Conservation (phyloP, 2,113 vertebrate species). For the Clinocottus analis region DNA sequence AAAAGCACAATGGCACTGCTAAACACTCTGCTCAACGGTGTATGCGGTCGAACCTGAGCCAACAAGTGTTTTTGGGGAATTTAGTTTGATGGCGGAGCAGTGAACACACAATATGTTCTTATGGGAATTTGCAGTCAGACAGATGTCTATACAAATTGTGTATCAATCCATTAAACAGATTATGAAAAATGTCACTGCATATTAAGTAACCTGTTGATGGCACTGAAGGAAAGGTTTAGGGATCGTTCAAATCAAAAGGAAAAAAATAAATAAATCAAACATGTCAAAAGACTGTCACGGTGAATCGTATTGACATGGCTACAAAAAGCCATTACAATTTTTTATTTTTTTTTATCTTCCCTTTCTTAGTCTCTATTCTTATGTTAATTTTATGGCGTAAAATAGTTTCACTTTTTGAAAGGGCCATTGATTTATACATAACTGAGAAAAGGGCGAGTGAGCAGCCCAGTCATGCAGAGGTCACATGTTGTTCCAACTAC, state of each 20-base stretch:
- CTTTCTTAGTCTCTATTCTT: background rate
- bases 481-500: constrained; percentile 1
- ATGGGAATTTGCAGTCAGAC: constrained; percentile 1
- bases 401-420: background rate
- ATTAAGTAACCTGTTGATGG: background rate
- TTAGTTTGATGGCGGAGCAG: constrained; percentile 3
- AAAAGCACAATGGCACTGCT: constrained; percentile 50
- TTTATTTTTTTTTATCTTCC: background rate
- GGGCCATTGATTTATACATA: background rate
- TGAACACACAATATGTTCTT: constrained; percentile 1
- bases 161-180: background rate
- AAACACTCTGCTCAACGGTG: constrained; percentile 12
- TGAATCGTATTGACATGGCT: background rate
- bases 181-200: background rate
- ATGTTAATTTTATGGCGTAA: background rate
- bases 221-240: background rate
- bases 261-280: background rate
- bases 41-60: constrained; percentile 21
- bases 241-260: background rate
- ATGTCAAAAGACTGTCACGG: background rate
- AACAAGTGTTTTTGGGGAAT: background rate
- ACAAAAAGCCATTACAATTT: background rate
- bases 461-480: background rate
- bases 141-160: background rate
- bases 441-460: constrained; percentile 10